Percentiles rank a stretch among this genome's conserved stretches.
phyloP scores from a whole-genome alignment of 2,797 vertebrate genomes.

The Leuciscus waleckii region DNA sequence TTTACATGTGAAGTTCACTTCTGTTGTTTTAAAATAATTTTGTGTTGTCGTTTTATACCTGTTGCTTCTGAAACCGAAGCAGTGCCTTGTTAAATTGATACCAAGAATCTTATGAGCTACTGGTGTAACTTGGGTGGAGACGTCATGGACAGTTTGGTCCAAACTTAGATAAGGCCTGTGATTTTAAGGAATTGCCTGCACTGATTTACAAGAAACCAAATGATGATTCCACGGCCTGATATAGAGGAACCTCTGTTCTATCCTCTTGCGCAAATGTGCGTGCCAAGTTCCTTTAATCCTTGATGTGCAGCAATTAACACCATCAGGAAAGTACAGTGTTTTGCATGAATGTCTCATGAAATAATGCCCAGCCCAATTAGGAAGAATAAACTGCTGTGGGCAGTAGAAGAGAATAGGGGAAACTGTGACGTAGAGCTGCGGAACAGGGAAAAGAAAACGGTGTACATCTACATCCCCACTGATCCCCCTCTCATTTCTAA shows the following conservation, averaged over 20 bases:
- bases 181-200: constrained; percentile 13
- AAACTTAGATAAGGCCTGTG: not conserved
- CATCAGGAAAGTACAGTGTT: constrained; percentile 48
- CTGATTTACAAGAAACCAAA: constrained; percentile 14
- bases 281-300: constrained; percentile 5
- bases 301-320: constrained; percentile 41
- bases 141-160: not conserved
- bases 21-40: not conserved
- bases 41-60: not conserved
- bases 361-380: constrained; percentile 30
- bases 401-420: constrained; percentile 29
- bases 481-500: constrained; percentile 25
- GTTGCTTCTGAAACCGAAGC: not conserved
- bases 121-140: constrained; percentile 10
- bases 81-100: not conserved
- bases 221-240: not conserved
- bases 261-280: not conserved
- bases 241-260: constrained; percentile 3
- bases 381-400: constrained; percentile 24
- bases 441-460: constrained; percentile 47
- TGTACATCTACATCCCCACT: constrained; percentile 8
- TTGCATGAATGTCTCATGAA: constrained; percentile 52
- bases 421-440: constrained; percentile 30
- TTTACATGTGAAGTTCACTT: not conserved
- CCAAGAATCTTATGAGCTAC: not conserved